A percentile compares a stretch with the other conserved stretches of the same genome.
Evolutionary conservation across 2,888 invertebrate genomes (phyloP).

Genomic region (Morpho helenor): DNA sequence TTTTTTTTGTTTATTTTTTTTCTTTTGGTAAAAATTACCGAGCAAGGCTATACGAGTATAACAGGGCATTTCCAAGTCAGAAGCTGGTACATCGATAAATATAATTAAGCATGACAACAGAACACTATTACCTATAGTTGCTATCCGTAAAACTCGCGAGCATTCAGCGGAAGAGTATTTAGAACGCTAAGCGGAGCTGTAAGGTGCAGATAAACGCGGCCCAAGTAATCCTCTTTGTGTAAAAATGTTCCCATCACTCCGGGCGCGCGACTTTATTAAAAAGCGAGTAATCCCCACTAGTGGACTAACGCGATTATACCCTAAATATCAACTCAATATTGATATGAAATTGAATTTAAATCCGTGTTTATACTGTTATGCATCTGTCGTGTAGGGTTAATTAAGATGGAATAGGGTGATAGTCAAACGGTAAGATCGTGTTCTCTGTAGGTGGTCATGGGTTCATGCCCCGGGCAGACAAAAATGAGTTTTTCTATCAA

Average conservation of each 20-base stretch:
- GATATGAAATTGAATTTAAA: conserved; percentile 72
- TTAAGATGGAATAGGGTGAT: neutral
- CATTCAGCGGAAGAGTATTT: conserved; percentile 64
- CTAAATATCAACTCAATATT: conserved; percentile 69
- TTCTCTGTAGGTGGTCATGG: too few relatives aligned
- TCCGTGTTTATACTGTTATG: conserved; percentile 44
- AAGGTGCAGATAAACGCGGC: conserved; percentile 76
- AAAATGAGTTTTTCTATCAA: too few relatives aligned
- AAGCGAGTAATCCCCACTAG: conserved; percentile 75
- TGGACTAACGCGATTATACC: conserved; percentile 76
- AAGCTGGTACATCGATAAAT: too few relatives aligned
- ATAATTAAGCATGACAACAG: neutral
- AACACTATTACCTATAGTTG: neutral
- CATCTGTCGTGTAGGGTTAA: conserved; percentile 17
- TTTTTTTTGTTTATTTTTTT: too few relatives aligned
- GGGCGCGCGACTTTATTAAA: conserved; percentile 72
- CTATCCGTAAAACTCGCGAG: conserved; percentile 51
- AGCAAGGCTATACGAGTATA: too few relatives aligned
- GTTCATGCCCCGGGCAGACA: too few relatives aligned
- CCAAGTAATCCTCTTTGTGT: conserved; percentile 77
- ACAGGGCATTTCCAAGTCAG: too few relatives aligned
- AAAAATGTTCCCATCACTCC: conserved; percentile 76
- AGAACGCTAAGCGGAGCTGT: conserved; percentile 71
- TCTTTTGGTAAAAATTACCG: too few relatives aligned
- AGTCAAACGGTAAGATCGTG: neutral